phyloP scores from a whole-genome alignment of 2,797 vertebrate genomes.

The Enteromius afrohamiltoni region DNA sequence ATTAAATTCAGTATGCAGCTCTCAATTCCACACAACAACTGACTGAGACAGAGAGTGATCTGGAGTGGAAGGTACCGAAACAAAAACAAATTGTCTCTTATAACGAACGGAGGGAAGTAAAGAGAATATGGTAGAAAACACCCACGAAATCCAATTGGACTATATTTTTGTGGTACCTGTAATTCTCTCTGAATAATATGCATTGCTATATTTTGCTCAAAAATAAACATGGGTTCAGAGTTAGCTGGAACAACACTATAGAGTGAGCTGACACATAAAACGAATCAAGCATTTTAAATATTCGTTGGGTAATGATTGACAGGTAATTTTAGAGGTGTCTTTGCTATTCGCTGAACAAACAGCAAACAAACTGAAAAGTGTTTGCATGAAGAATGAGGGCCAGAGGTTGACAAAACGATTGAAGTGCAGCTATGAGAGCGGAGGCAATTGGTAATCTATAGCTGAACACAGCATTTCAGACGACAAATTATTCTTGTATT shows the following conservation, averaged over 20 bases:
- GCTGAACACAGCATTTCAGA: slow-evolving; percentile 13
- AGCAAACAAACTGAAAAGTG: slow-evolving; percentile 27
- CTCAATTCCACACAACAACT: slow-evolving; percentile 35
- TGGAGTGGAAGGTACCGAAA: slow-evolving; percentile 15
- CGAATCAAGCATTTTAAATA: slow-evolving; percentile 54
- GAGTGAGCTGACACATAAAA: slow-evolving; percentile 4
- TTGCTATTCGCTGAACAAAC: slow-evolving; percentile 43
- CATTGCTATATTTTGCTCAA: background rate
- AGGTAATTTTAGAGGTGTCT: slow-evolving; percentile 59
- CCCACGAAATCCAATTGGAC: slow-evolving; percentile 12
- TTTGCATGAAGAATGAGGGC: slow-evolving; percentile 34
- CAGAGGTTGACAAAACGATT: slow-evolving; percentile 1
- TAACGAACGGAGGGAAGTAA: slow-evolving; percentile 29
- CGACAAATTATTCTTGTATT: slow-evolving; percentile 55
- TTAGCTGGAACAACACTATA: slow-evolving; percentile 7
- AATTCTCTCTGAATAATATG: slow-evolving; percentile 5
- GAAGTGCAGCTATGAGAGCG: background rate
- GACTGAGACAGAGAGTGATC: slow-evolving; percentile 14
- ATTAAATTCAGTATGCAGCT: slow-evolving; percentile 45
- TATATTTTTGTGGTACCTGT: slow-evolving; percentile 3
- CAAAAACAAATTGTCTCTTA: slow-evolving; percentile 19
- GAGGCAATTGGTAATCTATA: slow-evolving; percentile 33
- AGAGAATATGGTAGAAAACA: background rate
- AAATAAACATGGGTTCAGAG: slow-evolving; percentile 12
- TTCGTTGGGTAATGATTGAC: slow-evolving; percentile 54